Evolutionary conservation across 2,888 invertebrate species (phyloP).

Genomic region (Harpalus rubripes): DNA sequence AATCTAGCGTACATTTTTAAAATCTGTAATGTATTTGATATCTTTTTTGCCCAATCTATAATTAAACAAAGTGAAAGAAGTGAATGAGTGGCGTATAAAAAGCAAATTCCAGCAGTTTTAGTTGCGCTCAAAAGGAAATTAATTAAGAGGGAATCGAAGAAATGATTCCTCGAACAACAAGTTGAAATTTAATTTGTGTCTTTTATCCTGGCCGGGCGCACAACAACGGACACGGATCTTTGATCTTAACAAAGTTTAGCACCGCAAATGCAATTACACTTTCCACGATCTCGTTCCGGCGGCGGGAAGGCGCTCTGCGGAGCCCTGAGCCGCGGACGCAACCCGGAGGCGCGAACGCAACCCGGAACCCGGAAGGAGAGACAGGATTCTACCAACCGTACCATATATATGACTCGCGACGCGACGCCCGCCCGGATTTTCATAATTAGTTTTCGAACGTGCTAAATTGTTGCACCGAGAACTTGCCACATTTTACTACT

Average conservation of each 20-base stretch:
- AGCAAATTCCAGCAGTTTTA: constrained; percentile 55
- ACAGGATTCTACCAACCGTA: not conserved
- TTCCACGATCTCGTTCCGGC: constrained; percentile 58
- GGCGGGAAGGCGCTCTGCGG: constrained; percentile 6
- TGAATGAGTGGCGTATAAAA: constrained; percentile 35
- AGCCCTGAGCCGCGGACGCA: constrained; percentile 17
- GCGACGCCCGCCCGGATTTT: constrained; percentile 15
- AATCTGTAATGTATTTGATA: not conserved
- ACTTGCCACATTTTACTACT: not conserved
- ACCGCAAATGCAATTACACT: constrained; percentile 67
- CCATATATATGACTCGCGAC: constrained; percentile 5
- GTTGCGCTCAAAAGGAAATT: constrained; percentile 60
- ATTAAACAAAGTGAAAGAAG: constrained; percentile 45
- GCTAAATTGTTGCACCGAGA: constrained; percentile 32
- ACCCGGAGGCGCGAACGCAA: constrained; percentile 52
- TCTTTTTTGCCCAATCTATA: constrained; percentile 39
- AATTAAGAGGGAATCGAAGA: constrained; percentile 64
- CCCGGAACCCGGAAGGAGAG: constrained; percentile 35
- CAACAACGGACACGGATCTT: constrained; percentile 66
- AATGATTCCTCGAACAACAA: constrained; percentile 66
- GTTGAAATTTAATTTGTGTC: constrained; percentile 65
- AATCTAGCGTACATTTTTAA: no score
- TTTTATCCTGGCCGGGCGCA: constrained; percentile 58
- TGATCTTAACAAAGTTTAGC: constrained; percentile 67
- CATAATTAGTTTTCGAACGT: constrained; percentile 55